A percentile compares a stretch with the other conserved stretches of the same genome.
Conservation (phyloP, 2,797 vertebrate species). For the Hydrolagus colliei region DNA sequence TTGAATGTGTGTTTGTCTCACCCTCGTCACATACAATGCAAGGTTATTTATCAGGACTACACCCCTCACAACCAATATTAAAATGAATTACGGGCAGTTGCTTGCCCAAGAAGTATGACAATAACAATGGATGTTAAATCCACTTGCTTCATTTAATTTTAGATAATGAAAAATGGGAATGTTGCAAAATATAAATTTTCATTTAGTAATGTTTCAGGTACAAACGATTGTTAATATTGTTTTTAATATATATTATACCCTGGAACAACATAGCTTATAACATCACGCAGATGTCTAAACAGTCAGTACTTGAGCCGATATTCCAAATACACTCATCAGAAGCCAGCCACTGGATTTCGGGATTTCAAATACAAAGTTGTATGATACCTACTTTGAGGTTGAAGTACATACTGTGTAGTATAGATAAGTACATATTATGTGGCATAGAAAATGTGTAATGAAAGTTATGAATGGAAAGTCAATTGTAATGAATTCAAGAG, state of each 20-base stretch:
- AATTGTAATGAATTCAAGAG: too few species aligned
- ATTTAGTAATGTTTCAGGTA: neutral
- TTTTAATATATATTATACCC: neutral
- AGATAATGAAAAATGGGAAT: conserved; percentile 6
- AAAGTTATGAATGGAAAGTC: too few species aligned
- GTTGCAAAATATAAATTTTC: neutral
- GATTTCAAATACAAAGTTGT: neutral
- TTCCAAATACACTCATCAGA: neutral
- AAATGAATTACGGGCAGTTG: neutral
- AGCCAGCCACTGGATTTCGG: neutral
- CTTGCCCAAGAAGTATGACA: too few species aligned
- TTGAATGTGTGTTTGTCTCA: conserved; percentile 48
- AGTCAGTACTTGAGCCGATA: neutral
- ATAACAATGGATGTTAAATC: neutral
- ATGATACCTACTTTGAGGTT: neutral
- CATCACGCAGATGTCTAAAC: neutral
- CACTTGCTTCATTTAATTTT: neutral
- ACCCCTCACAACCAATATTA: neutral
- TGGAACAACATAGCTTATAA: neutral
- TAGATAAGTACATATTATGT: too few species aligned
- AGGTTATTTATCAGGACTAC: conserved; percentile 36
- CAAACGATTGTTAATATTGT: too few species aligned
- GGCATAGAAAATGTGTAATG: too few species aligned
- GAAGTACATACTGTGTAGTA: neutral
- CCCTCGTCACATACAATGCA: conserved; percentile 52